Base-by-base conservation (phyloP, 2,797 vertebrate species). In the Luscinia luscinia region DNA sequence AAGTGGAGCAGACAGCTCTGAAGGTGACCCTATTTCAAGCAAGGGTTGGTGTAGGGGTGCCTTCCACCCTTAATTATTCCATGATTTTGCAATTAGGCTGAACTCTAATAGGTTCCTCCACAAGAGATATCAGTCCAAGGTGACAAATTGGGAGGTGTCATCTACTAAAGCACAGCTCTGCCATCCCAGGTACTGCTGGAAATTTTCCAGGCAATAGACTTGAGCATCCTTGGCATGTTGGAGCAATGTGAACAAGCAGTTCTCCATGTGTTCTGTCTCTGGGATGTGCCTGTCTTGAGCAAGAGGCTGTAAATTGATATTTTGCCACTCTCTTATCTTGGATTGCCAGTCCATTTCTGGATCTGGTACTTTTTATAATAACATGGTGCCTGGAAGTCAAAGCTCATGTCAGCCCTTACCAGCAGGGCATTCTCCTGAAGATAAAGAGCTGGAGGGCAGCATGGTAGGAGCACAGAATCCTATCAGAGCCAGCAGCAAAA, bases 401-500 rank as follows among this genome's bases (percentile, higher is more conserved):
- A 63, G 55, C 55, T 88, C 1, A 0, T 85, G 92, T 85, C 79
- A 86, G 55, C 18, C 41, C 48, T 73, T 76, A 81, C 79, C 79
- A 90, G 79, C 66, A 81, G 55, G 66, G 20, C 63, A 45, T 78
- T 88, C 36, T 92, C 55, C 90, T 76, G 69, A 85, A 88, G 90
- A 89, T 89, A 90, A 87, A 92, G 62, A 81, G 55, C 69, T 93
- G 69, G 46, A 62, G 81, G 68, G 51, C 62, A 89, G 58, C 19
- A 6, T 34, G 58, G 63, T 45, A 41, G 54, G 46, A 76, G 45
- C 58, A 70, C 20, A 30, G 46, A 84, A 77, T 83, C 46, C 66
- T 96, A 40, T 64, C 81, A 93, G 46, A 80, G 32, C 30, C 84
- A 78, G 69, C 54, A 96, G 69, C 46, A 92, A 78, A 95, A 64